phyloP scores from a whole-genome alignment of 2,797 vertebrate genomes.

The Scolopax bukidnonensis region DNA sequence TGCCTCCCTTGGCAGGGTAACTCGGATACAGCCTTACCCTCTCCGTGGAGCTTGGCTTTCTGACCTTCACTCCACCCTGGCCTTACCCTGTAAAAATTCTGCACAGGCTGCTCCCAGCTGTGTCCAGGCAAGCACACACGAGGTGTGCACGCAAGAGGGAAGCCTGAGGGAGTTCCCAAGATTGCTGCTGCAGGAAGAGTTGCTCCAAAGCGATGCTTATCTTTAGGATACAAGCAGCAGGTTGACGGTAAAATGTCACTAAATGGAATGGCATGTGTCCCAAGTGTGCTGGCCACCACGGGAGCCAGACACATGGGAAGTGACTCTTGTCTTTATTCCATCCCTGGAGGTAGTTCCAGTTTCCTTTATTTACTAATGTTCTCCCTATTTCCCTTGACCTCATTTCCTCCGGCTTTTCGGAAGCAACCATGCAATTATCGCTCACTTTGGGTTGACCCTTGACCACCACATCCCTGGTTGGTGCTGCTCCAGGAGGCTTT shows the following conservation, averaged over 20 bases:
- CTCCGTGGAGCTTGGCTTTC: background rate
- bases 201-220: slow-evolving; percentile 52
- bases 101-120: background rate
- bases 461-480: background rate
- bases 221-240: slow-evolving; percentile 65
- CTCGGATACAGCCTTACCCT: background rate
- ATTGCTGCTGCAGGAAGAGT: slow-evolving; percentile 53
- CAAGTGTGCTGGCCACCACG: slow-evolving; percentile 38
- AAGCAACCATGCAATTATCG: slow-evolving; percentile 52
- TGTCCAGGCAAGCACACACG: background rate
- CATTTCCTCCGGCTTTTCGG: slow-evolving; percentile 61
- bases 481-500: slow-evolving; percentile 9
- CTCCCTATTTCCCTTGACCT: slow-evolving; percentile 72
- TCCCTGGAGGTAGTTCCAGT: slow-evolving; percentile 67
- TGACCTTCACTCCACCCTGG: background rate
- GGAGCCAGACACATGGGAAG: slow-evolving; percentile 69
- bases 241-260: slow-evolving; percentile 59
- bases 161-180: slow-evolving; percentile 56
- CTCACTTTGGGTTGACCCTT: slow-evolving; percentile 54
- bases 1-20: slow-evolving; percentile 22
- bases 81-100: background rate
- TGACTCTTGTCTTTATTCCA: slow-evolving; percentile 67
- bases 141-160: slow-evolving; percentile 9
- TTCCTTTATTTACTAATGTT: slow-evolving; percentile 73
- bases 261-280: slow-evolving; percentile 62